Evolutionary conservation across 2,888 invertebrate genomes (phyloP).

Genomic region (Drosophila birchii): DNA sequence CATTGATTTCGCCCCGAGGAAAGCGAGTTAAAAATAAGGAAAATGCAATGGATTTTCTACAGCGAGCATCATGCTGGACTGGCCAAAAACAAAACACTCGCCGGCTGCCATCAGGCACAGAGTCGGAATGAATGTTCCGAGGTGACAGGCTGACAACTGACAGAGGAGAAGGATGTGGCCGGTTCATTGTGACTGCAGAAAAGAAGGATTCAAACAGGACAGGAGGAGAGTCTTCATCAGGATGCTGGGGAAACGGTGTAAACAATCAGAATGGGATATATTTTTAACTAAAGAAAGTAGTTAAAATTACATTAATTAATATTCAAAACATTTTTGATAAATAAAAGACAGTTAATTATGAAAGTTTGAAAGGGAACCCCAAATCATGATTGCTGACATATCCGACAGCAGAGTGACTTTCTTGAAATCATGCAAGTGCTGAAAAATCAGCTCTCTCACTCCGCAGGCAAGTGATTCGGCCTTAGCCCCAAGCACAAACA

Average conservation of each 20-base stretch:
- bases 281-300: neutral
- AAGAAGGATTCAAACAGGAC: slow-evolving; percentile 54
- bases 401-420: slow-evolving; percentile 11
- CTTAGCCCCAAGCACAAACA: slow-evolving; percentile 11
- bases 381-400: neutral
- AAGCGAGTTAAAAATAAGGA: slow-evolving; percentile 15
- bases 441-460: neutral
- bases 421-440: neutral
- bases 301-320: neutral
- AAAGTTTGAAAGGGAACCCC: too few relatives aligned
- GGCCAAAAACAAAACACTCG: slow-evolving; percentile 66
- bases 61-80: slow-evolving; percentile 34
- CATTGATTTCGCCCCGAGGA: slow-evolving; percentile 58
- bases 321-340: neutral
- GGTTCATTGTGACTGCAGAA: slow-evolving; percentile 60
- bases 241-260: neutral
- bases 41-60: slow-evolving; percentile 27
- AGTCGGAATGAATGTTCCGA: slow-evolving; percentile 68
- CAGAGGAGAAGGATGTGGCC: slow-evolving; percentile 43
- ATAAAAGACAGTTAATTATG: neutral
- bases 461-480: slow-evolving; percentile 4
- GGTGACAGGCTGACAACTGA: slow-evolving; percentile 51
- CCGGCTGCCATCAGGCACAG: slow-evolving; percentile 67
- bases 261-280: neutral
- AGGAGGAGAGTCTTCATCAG: slow-evolving; percentile 21